Percentiles rank a stretch among this genome's conserved stretches.
Evolutionary conservation across 2,888 invertebrate genomes (phyloP).

Genomic region (Cryptocephalus primarius): DNA sequence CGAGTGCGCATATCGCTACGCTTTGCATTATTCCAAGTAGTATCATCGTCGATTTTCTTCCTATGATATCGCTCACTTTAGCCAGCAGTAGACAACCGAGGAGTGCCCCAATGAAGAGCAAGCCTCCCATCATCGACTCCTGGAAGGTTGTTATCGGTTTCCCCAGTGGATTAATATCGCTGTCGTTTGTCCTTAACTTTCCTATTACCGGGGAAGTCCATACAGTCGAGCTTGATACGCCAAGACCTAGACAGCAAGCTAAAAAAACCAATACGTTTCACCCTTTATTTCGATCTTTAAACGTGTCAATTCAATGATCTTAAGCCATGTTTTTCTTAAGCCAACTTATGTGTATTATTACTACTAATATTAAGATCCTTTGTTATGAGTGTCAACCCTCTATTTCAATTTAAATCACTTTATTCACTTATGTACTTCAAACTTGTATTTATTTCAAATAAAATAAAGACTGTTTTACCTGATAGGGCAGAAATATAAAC

Average conservation of each 20-base stretch:
- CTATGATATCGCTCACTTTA: slow-evolving; percentile 2
- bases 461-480: too few relatives aligned
- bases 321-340: too few relatives aligned
- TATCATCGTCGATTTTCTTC: slow-evolving; percentile 4
- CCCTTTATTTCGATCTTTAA: too few relatives aligned
- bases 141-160: slow-evolving; percentile 1
- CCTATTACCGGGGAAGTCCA: not conserved
- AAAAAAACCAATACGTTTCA: not conserved
- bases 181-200: not conserved
- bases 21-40: not conserved
- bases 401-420: too few relatives aligned
- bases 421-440: too few relatives aligned
- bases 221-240: not conserved
- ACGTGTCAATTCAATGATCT: too few relatives aligned
- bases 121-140: slow-evolving; percentile 3
- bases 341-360: too few relatives aligned
- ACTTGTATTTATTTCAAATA: too few relatives aligned
- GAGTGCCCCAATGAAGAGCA: not conserved
- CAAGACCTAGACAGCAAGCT: not conserved
- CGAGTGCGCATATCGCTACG: not conserved
- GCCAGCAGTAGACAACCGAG: not conserved
- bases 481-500: too few relatives aligned
- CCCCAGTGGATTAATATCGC: not conserved
- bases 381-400: too few relatives aligned
- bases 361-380: too few relatives aligned